phyloP scores from a whole-genome alignment of 1,140 invertebrate species.

The Hydropsyche tenuis region DNA sequence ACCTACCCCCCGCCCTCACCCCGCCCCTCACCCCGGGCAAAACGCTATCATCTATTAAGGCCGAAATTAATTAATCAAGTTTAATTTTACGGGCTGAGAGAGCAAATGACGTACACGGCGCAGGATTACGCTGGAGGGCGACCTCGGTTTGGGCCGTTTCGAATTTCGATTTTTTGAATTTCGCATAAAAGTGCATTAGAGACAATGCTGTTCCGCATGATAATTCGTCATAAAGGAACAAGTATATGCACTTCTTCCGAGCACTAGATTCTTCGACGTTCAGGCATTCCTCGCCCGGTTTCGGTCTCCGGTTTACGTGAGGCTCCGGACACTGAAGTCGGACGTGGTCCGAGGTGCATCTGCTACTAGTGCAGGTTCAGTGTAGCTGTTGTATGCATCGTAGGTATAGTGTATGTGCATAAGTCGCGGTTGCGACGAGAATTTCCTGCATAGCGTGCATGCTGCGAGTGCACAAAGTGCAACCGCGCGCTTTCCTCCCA shows the following conservation, averaged over 20 bases:
- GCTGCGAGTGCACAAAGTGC: not conserved
- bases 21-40: conserved; percentile 12
- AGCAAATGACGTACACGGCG: conserved; percentile 23
- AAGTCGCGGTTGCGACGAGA: too few relatives aligned
- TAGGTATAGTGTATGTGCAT: too few relatives aligned
- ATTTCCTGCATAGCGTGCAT: conserved; percentile 18
- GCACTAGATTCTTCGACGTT: too few relatives aligned
- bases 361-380: not conserved
- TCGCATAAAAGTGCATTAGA: too few relatives aligned
- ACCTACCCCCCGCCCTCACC: too few relatives aligned
- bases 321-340: not conserved
- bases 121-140: not conserved
- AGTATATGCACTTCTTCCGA: too few relatives aligned
- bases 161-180: not conserved
- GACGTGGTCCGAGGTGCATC: conserved; percentile 11
- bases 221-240: too few relatives aligned
- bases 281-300: conserved; percentile 36
- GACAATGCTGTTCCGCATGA: too few relatives aligned
- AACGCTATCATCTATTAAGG: conserved; percentile 47
- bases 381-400: not conserved
- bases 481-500: too few relatives aligned
- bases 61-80: conserved; percentile 50
- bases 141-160: not conserved
- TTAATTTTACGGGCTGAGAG: conserved; percentile 45
- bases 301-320: too few relatives aligned